Conservation (phyloP, 2,797 vertebrate genomes). For the Dicrostonyx torquatus region DNA sequence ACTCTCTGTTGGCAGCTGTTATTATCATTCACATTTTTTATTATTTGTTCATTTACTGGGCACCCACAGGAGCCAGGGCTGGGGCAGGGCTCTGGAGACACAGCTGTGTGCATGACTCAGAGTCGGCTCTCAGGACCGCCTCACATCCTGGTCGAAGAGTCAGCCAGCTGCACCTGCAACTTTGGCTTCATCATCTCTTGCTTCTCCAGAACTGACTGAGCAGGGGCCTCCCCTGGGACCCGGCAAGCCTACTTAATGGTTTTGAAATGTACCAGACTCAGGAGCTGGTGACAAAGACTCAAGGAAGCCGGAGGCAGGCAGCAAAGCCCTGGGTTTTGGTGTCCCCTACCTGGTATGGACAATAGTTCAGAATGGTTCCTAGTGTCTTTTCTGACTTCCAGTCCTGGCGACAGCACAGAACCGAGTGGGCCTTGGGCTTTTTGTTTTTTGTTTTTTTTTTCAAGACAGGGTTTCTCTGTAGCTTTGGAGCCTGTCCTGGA, state of each 20-base stretch:
- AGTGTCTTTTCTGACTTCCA: background rate
- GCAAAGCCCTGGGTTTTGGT: background rate
- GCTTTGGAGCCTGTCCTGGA: too few relatives aligned
- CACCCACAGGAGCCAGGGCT: background rate
- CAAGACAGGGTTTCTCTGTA: too few relatives aligned
- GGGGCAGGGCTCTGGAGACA: background rate
- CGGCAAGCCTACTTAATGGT: background rate
- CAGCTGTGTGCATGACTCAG: slow-evolving; percentile 45
- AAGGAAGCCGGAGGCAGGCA: background rate
- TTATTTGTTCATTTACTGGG: slow-evolving; percentile 58
- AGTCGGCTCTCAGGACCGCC: background rate
- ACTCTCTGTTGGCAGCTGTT: background rate
- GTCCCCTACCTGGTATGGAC: background rate
- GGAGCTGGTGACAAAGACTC: background rate
- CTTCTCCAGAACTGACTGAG: slow-evolving; percentile 5
- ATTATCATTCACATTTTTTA: slow-evolving; percentile 51
- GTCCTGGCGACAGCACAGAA: background rate
- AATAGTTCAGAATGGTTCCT: background rate
- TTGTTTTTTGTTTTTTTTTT: too few relatives aligned
- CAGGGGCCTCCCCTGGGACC: background rate
- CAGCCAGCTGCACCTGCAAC: background rate
- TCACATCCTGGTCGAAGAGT: background rate
- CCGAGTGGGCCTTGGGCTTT: background rate
- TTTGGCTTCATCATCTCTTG: slow-evolving; percentile 18
- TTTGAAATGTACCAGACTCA: background rate